A percentile compares a stretch with the other conserved stretches of the same genome.
These are phyloP conservation scores for Drosophila pallidifrons DNA, from an alignment of 1,140 invertebrate genomes.

Conservation along the genomic window DNA sequence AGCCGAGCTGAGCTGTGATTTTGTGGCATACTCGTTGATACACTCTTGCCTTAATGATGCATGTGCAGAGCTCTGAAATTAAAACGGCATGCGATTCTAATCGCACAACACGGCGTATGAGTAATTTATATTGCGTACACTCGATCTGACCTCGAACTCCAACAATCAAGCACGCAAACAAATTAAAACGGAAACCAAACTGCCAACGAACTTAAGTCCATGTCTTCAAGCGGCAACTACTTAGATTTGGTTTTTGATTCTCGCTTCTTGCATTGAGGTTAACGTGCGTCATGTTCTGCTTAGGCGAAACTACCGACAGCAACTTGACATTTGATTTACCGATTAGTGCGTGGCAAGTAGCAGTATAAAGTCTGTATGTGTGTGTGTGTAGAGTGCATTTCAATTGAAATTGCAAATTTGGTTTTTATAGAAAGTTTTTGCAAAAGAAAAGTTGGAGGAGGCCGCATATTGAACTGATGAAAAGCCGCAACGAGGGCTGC, in stretches of 20 bases:
- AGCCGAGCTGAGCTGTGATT: conserved; percentile 45
- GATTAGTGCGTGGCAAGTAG: conserved; percentile 43
- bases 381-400: conserved; percentile 17
- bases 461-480: conserved; percentile 22
- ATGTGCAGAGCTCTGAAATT: conserved; percentile 31
- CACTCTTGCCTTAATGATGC: conserved; percentile 58
- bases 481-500: conserved; percentile 35
- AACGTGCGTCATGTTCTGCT: conserved; percentile 64
- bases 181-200: conserved; percentile 60
- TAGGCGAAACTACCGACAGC: conserved; percentile 60
- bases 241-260: neutral
- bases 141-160: conserved; percentile 34
- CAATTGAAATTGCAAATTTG: conserved; percentile 52
- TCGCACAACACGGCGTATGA: conserved; percentile 44
- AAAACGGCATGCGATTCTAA: conserved; percentile 43
- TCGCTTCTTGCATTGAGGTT: conserved; percentile 37
- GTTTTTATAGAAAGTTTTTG: conserved; percentile 39
- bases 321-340: conserved; percentile 73
- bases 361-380: neutral
- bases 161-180: conserved; percentile 30
- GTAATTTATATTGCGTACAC: conserved; percentile 46
- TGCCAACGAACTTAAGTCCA: conserved; percentile 16
- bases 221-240: neutral
- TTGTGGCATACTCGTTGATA: conserved; percentile 40
- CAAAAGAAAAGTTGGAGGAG: conserved; percentile 27